Evolutionary conservation across 2,888 invertebrate genomes (phyloP).

Genomic region (Punctoribates punctum): DNA sequence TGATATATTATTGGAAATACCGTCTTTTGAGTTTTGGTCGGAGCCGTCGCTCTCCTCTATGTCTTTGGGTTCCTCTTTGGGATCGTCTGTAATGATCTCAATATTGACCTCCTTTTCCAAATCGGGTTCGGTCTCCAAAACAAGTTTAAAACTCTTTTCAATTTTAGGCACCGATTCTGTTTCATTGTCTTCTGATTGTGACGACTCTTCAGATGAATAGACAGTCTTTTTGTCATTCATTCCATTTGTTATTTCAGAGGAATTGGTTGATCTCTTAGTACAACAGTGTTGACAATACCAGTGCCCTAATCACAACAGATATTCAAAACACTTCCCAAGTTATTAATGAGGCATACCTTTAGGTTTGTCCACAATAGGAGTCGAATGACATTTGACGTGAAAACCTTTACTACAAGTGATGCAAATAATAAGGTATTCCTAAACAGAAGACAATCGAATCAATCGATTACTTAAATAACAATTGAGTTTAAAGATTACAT

Average conservation of each 20-base stretch:
- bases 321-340: background rate
- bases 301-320: background rate
- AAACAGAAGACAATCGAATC: conserved; percentile 47
- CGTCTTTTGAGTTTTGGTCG: background rate
- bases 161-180: background rate
- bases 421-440: conserved; percentile 73
- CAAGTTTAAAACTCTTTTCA: background rate
- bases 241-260: conserved; percentile 1
- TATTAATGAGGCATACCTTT: conserved; percentile 50
- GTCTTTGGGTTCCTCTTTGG: background rate
- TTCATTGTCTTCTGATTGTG: conserved; percentile 11
- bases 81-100: background rate
- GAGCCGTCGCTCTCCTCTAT: too few species aligned
- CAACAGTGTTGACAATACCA: conserved; percentile 20
- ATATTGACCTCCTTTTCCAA: background rate
- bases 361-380: conserved; percentile 56
- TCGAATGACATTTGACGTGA: conserved; percentile 74
- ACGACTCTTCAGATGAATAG: background rate
- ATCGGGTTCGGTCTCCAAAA: background rate
- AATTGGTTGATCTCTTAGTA: background rate
- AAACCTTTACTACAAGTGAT: conserved; percentile 79
- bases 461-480: background rate
- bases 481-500: conserved; percentile 55
- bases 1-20: background rate
- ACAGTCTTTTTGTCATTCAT: background rate